A percentile compares a stretch with the other conserved stretches of the same genome.
phyloP scores from a whole-genome alignment of 2,797 vertebrate species.

The Rhadinocentrus ornatus region DNA sequence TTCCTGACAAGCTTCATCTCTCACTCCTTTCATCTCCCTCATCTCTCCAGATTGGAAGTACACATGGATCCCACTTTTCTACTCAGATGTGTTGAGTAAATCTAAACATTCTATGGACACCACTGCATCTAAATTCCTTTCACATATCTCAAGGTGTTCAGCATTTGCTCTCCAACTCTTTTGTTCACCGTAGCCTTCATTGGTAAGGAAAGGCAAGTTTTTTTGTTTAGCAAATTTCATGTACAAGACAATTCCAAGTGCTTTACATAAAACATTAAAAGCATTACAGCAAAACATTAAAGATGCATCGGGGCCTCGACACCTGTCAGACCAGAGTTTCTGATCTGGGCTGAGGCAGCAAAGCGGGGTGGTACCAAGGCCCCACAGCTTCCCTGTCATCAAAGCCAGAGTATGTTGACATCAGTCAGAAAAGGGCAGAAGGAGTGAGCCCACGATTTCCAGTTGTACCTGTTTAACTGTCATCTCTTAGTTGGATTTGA shows the following conservation, averaged over 20 bases:
- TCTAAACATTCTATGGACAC: not conserved
- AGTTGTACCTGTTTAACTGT: conserved; percentile 17
- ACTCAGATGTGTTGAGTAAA: conserved; percentile 5
- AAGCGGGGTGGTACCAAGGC: conserved; percentile 60
- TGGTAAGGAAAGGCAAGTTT: not conserved
- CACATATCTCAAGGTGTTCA: conserved; percentile 15
- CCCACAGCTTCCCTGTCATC: conserved; percentile 59
- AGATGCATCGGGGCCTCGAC: conserved; percentile 21
- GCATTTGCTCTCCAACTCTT: conserved; percentile 20
- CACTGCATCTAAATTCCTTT: not conserved
- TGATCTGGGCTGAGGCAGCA: conserved; percentile 70
- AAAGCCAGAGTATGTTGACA: conserved; percentile 52
- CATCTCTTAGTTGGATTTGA: not conserved
- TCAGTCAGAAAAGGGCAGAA: conserved; percentile 25
- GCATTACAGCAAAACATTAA: too few relatives aligned
- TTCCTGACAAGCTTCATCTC: conserved; percentile 57
- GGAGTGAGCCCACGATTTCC: conserved; percentile 13
- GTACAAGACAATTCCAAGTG: too few relatives aligned
- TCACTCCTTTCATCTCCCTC: conserved; percentile 44
- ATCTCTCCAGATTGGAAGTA: conserved; percentile 25
- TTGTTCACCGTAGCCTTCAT: conserved; percentile 35
- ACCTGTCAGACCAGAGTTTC: conserved; percentile 62
- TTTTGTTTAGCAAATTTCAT: too few relatives aligned
- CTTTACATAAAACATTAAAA: too few relatives aligned
- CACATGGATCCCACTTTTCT: conserved; percentile 13